Conservation (phyloP, 2,113 vertebrate species). For the Heliornis fulica region DNA sequence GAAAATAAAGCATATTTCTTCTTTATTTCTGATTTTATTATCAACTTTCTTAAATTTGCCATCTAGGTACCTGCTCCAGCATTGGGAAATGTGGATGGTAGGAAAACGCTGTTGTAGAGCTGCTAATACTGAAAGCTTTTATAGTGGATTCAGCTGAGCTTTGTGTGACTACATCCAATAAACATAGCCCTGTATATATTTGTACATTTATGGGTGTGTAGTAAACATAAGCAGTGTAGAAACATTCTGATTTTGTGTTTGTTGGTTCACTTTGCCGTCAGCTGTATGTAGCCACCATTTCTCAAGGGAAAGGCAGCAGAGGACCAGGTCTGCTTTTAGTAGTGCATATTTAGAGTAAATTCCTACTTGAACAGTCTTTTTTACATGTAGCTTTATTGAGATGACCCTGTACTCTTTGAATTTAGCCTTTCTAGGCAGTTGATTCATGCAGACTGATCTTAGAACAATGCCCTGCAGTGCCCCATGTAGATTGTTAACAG, state of each 20-base stretch:
- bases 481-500: not conserved
- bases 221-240: not conserved
- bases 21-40: no score
- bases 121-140: not conserved
- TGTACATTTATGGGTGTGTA: not conserved
- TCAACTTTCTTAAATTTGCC: not conserved
- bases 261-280: not conserved
- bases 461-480: not conserved
- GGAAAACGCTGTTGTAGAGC: not conserved
- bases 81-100: fast-evolving
- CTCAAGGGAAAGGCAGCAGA: not conserved
- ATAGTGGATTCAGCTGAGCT: not conserved
- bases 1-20: no score
- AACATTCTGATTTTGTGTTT: fast-evolving
- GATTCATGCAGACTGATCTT: not conserved
- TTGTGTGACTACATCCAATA: not conserved
- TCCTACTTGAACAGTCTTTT: not conserved
- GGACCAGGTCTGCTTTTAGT: not conserved
- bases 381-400: not conserved
- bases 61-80: not conserved
- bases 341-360: not conserved
- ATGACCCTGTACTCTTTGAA: not conserved
- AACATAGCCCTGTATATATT: not conserved
- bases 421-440: not conserved
- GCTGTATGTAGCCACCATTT: not conserved